phyloP scores from a whole-genome alignment of 1,140 invertebrate species.

The Achatina immaculata region DNA sequence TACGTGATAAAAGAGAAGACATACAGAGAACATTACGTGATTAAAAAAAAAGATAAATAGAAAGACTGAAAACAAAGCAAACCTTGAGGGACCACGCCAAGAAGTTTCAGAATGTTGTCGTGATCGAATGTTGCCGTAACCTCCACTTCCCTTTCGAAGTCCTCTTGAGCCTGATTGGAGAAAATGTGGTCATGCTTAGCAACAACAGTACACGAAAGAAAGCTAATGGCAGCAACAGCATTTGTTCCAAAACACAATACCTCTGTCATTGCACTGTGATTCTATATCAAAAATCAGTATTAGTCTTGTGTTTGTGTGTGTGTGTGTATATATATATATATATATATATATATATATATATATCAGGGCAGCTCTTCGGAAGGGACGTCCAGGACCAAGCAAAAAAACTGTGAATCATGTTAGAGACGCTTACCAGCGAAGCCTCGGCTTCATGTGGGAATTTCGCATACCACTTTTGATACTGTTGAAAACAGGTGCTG shows the following conservation, averaged over 20 bases:
- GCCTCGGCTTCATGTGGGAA: no score
- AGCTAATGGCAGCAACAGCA: background rate
- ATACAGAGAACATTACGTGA: no score
- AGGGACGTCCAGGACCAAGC: no score
- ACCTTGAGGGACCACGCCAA: slow-evolving; percentile 85
- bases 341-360: background rate
- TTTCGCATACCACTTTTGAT: no score
- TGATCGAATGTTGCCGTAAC: slow-evolving; percentile 92
- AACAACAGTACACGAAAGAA: background rate
- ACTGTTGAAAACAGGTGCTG: no score
- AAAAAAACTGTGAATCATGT: no score
- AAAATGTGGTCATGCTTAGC: background rate
- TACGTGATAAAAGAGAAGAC: no score
- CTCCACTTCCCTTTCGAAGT: slow-evolving; percentile 89
- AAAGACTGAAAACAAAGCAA: no score
- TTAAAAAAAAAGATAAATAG: no score
- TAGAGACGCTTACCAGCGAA: no score
- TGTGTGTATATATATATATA: background rate
- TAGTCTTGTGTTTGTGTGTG: background rate
- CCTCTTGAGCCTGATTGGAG: slow-evolving; percentile 77
- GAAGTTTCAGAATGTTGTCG: slow-evolving; percentile 85
- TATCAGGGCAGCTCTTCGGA: no score
- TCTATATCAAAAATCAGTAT: background rate
- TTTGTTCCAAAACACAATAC: background rate
- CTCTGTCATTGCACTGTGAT: background rate